Evolutionary conservation across 2,113 vertebrate species (phyloP), one percentile per base, ranked within the genome.

Genomic region (Tapirus terrestris): DNA sequence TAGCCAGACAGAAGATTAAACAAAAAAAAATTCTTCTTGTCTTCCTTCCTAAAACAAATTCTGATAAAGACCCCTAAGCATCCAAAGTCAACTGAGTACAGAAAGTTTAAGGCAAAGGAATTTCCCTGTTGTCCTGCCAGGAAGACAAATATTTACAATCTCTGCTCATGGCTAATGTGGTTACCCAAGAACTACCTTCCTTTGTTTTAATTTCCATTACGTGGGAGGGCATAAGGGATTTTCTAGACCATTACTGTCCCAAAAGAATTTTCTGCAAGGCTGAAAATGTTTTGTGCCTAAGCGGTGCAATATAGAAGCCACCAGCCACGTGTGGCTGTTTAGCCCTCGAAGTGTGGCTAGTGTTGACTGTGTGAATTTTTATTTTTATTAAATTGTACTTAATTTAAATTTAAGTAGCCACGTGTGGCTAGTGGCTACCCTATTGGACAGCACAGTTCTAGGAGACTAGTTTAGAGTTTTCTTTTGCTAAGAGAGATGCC

Each of bases 1-100:
- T 53, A 36, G 13, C 70, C 60, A 63, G 25, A 86, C 31, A 65
- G 17, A 85, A 91, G 29, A 83, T 27, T 67, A 8, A 58, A 91
- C 8, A 60, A 25, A 58, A 21, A 33, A 58, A 76, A 83, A 31
- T 75, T 58, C 36, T 85, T 84, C n/a, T 93, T 73, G 25, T 91
- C 58, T 96, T 79, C 48, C 76, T 96, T 89, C 58, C 70, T 81
- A 39, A 93, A 89, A 73, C 17, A 56, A 96, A 92, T 94, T 67
- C 65, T 68, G 31, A 79, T 51, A 72, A 60, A 67, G 48, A 79
- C 58, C 36, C 7, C 25, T 73, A 65, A 48, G 56, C 65, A 85
- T 75, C 48, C 65, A 63, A 85, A 81, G 21, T 91, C 81, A 94
- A 82, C 29, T 51, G 36, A 94, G 12, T 67, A 89, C 27, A 65